Base-by-base conservation (phyloP, 92 coral and sea anemone genomes). In the Paragorgia papillata region DNA sequence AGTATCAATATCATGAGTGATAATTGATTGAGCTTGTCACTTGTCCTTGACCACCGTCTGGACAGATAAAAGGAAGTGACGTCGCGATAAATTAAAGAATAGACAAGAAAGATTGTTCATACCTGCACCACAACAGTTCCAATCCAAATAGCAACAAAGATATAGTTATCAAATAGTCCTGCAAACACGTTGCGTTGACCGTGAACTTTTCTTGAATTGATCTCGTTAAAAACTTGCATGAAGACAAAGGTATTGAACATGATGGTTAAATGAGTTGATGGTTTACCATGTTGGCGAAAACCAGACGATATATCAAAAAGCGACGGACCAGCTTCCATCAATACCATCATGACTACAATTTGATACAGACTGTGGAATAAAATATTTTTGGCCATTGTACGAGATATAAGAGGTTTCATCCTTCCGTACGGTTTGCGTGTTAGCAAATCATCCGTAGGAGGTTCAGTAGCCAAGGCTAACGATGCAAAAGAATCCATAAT, bases 401-500 rank as follows among this genome's bases (percentile, higher is more conserved):
- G 88, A 2, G 99, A 90, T 55, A 95, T 95, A 32, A 95, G 84
- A 29, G 99, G 99, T 66, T 95, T 95, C 75, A 86, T 91, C 69
- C 99, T 95, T 30, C 99, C 99, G 59, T 91, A 95, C 0, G 99
- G 99, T 81, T 91, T 95, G 39, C 96, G 88, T 35, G 90, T 83
- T 49, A 95, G 80, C 66, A 95, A 82, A 20, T 95, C 99, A 69
- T 95, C 99, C 56, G 99, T 95, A 30, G 99, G 99, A 30, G 89
- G 99, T 70, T 95, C 99, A 46, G 97, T 89, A 0, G 99, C 93
- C 30, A 95, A 82, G 27, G 99, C 99, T 66, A 95, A 81, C 0
- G 99, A 95, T 3, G 99, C 99, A 67, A 95, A 90, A 46, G 99
- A 95, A 61, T 95, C 99, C 99, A 95, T 95, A 34, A 95, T 95